These are phyloP conservation scores for Bombycilla garrulus DNA, from an alignment of 2,113 vertebrate species.

Conservation along the genomic window DNA sequence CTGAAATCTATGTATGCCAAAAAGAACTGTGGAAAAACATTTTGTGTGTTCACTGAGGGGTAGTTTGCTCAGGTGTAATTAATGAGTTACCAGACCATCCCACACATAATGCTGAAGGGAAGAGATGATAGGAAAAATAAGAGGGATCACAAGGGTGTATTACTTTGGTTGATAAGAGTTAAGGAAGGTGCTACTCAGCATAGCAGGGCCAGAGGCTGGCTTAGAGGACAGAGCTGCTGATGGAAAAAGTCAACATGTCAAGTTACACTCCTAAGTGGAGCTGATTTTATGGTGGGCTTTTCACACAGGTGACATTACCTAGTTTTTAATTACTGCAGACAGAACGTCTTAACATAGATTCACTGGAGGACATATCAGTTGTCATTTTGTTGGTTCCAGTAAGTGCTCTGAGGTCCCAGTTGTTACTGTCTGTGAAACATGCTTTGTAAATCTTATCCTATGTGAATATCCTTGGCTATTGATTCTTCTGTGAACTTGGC, in stretches of 20 bases:
- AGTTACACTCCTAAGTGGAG: slow-evolving; percentile 22
- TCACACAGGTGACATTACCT: slow-evolving; percentile 50
- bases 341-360: slow-evolving; percentile 33
- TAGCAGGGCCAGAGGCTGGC: neutral
- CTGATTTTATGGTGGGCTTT: slow-evolving; percentile 52
- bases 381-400: slow-evolving; percentile 61
- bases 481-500: slow-evolving; percentile 54
- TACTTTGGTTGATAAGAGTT: neutral
- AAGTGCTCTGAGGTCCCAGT: slow-evolving; percentile 35
- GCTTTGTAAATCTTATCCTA: slow-evolving; percentile 37
- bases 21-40: neutral
- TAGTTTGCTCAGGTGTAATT: neutral
- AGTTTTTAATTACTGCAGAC: slow-evolving; percentile 60
- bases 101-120: neutral
- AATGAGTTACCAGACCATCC: neutral
- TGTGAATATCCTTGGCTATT: slow-evolving; percentile 45
- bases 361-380: slow-evolving; percentile 54
- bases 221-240: slow-evolving; percentile 34
- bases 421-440: slow-evolving; percentile 50
- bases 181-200: neutral
- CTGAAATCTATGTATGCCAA: neutral
- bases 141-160: neutral
- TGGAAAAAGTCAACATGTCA: slow-evolving; percentile 46
- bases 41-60: neutral
- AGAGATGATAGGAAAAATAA: neutral